Base-by-base conservation (phyloP, 2,797 vertebrate species). In the Peromyscus melanophrys region DNA sequence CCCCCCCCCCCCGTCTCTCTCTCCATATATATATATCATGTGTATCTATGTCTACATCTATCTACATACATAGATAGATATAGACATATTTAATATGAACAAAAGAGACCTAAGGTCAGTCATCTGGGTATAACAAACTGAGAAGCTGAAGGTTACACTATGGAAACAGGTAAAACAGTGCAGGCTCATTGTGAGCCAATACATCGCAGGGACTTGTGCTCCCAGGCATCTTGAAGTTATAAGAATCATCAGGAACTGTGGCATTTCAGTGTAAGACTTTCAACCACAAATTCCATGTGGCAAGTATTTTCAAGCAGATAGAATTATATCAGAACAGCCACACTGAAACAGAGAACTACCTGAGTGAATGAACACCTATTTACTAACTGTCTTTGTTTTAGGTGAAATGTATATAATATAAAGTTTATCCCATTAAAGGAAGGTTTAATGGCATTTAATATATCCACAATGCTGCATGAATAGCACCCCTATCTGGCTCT, bases 381-480 rank as follows among this genome's bases (percentile, higher is more conserved):
- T 63, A 89, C 67, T 52, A 77, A 21, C 76, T n/a, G 65, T 19
- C 17, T 69, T 40, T 75, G 19, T 67, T 67, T 52, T n/a, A 67
- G 27, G 84, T 95, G 52, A 91, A 89, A 86, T 55, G 94, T n/a
- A 57, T 31, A 76, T 27, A 46, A 67, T 13, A 76, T 37, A 95
- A 95, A 94, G 63, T 40, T 34, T 31, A 67, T 46, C 19, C 59
- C 59, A 84, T 81, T 81, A 61, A 88, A 77, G 31, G 57, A 92
- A 97, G 76, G 61, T 55, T 77, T 43, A 65, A 40, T 84, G 29
- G 2, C 73, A 59, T 90, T 88, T 92, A 84, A 25, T 17, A 59
- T 27, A 67, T 59, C 80, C n/a, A 55, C n/a, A 78, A 16, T 57
- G 23, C n/a, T 82, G 31, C 77, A 19, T n/a, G 49, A 88, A 73